Percentiles rank a stretch among this genome's conserved stretches.
Conservation (phyloP, 2,888 invertebrate species). For the Mimumesa dahlbomi region DNA sequence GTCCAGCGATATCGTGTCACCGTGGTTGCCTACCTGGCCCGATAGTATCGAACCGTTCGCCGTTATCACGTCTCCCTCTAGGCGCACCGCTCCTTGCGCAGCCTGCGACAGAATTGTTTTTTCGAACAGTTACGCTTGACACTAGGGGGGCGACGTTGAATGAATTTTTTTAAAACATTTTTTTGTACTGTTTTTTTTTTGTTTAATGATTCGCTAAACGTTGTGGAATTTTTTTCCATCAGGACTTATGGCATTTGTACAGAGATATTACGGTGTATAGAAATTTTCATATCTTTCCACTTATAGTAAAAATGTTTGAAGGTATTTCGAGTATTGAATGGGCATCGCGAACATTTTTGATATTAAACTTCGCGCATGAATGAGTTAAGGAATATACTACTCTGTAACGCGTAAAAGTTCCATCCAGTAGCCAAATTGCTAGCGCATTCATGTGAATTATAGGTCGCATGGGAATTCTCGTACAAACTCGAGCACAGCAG, state of each 20-base stretch:
- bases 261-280: too few species aligned
- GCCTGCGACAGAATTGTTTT: slow-evolving; percentile 84
- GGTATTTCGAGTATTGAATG: too few species aligned
- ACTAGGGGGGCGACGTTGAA: too few species aligned
- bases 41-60: slow-evolving; percentile 94
- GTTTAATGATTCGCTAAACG: too few species aligned
- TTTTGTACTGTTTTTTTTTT: neutral
- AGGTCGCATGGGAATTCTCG: slow-evolving; percentile 1
- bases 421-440: neutral
- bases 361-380: neutral
- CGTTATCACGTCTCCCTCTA: slow-evolving; percentile 98
- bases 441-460: neutral
- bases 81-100: slow-evolving; percentile 94
- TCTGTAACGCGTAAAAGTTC: slow-evolving; percentile 7
- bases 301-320: too few species aligned
- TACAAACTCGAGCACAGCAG: neutral
- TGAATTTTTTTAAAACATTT: neutral
- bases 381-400: slow-evolving; percentile 2
- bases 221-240: too few species aligned
- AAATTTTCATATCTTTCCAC: too few species aligned
- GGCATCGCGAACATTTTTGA: too few species aligned
- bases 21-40: slow-evolving; percentile 82
- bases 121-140: slow-evolving; percentile 18
- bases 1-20: slow-evolving; percentile 79
- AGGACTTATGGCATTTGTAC: too few species aligned